Conservation (phyloP, 2,888 invertebrate genomes). For the Himalopsyche anomala region DNA sequence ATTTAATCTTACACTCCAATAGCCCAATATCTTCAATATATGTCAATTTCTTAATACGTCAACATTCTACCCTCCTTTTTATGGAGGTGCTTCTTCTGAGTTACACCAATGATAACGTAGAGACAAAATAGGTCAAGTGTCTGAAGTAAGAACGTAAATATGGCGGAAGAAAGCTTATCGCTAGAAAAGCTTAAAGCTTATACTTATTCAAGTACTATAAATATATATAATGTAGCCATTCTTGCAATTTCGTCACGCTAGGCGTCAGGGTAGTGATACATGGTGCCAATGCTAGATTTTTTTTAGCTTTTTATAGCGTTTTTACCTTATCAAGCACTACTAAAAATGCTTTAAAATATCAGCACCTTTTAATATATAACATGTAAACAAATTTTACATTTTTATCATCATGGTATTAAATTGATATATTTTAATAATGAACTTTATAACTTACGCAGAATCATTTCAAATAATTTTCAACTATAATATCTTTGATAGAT, state of each 20-base stretch:
- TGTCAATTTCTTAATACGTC: too few species aligned
- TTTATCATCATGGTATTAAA: too few species aligned
- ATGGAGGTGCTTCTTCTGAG: neutral
- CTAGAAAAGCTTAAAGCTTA: neutral
- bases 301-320: neutral
- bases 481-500: too few species aligned
- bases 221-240: conserved; percentile 6
- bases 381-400: neutral
- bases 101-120: neutral
- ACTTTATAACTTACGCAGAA: too few species aligned
- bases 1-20: too few species aligned
- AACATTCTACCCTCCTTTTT: too few species aligned
- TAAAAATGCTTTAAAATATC: conserved; percentile 7
- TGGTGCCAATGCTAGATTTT: neutral
- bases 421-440: too few species aligned
- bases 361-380: neutral
- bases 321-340: neutral
- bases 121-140: conserved; percentile 45
- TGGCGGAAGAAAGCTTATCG: conserved; percentile 20
- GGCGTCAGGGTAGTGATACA: neutral
- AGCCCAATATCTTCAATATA: too few species aligned
- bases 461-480: too few species aligned
- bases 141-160: conserved; percentile 25
- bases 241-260: conserved; percentile 34
- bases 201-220: conserved; percentile 11